A percentile compares a stretch with the other conserved stretches of the same genome.
Evolutionary conservation across 2,888 invertebrate genomes (phyloP).

Genomic region (Macrophya annulata): DNA sequence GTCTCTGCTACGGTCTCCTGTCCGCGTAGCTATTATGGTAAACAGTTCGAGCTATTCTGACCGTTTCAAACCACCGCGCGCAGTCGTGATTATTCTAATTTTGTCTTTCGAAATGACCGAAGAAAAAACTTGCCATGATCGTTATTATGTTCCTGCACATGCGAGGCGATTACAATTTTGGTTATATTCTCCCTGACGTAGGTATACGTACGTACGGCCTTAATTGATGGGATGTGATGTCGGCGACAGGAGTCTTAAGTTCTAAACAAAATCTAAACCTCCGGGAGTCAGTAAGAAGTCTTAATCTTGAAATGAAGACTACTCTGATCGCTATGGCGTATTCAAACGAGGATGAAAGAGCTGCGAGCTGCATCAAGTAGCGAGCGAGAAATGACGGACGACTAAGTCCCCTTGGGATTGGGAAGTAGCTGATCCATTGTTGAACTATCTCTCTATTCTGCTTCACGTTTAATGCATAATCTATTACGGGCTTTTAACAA

Average conservation of each 20-base stretch:
- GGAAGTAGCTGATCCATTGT: constrained; percentile 74
- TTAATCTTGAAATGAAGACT: constrained; percentile 22
- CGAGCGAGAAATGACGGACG: constrained; percentile 68
- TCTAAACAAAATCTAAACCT: not conserved
- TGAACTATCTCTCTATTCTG: constrained; percentile 74
- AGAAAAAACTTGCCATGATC: not conserved
- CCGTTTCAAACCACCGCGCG: constrained; percentile 23
- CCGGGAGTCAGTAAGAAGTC: constrained; percentile 13
- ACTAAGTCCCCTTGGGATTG: constrained; percentile 70
- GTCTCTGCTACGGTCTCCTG: constrained; percentile 28
- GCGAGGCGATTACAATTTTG: not conserved
- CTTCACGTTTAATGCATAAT: constrained; percentile 77
- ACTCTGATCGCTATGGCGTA: not conserved
- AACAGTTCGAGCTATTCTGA: constrained; percentile 73
- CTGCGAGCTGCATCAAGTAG: constrained; percentile 22
- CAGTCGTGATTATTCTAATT: constrained; percentile 46
- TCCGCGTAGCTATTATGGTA: constrained; percentile 73
- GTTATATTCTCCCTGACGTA: not conserved
- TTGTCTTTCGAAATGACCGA: constrained; percentile 45
- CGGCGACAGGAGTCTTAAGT: not conserved
- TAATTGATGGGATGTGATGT: constrained; percentile 60
- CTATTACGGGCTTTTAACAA: constrained; percentile 78
- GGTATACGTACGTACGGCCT: too few relatives aligned
- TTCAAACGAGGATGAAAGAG: constrained; percentile 55
- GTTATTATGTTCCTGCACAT: constrained; percentile 3